Percentiles rank a stretch among this genome's conserved stretches.
phyloP scores from a whole-genome alignment of 2,888 invertebrate genomes.

The Trichacis sp. region DNA sequence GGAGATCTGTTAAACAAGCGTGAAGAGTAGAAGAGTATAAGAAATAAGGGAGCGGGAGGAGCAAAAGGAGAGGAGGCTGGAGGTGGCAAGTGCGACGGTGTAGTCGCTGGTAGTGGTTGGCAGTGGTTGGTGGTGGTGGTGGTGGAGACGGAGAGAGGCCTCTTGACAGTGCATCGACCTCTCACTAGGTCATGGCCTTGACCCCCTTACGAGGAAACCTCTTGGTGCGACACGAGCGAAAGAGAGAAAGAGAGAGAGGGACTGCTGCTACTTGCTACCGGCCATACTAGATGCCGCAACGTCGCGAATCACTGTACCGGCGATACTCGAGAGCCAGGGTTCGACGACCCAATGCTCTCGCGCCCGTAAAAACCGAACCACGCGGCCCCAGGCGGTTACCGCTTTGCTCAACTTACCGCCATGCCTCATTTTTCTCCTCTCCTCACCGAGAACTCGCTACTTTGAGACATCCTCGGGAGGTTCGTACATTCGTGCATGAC shows the following conservation, averaged over 20 bases:
- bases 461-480: too few relatives aligned
- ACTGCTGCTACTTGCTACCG: conserved; percentile 12
- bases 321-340: not conserved
- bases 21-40: conserved; percentile 13
- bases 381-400: conserved; percentile 1
- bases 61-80: conserved; percentile 18
- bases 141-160: conserved; percentile 14
- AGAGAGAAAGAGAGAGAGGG: too few relatives aligned
- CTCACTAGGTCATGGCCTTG: conserved; percentile 66
- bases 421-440: not conserved
- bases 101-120: too few relatives aligned
- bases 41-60: conserved; percentile 18
- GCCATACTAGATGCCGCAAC: conserved; percentile 16
- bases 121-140: conserved; percentile 12
- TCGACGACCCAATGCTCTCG: conserved; percentile 10
- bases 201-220: conserved; percentile 62
- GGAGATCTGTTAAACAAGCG: conserved; percentile 21
- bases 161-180: conserved; percentile 47
- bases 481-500: too few relatives aligned
- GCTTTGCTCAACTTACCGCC: not conserved
- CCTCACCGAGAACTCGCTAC: too few relatives aligned
- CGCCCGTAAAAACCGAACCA: conserved; percentile 13
- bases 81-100: conserved; percentile 1
- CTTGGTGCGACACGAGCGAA: conserved; percentile 37
- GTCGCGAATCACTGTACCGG: conserved; percentile 8